phyloP scores from a whole-genome alignment of 2,888 invertebrate genomes.

The Nipponacmea schrenckii region DNA sequence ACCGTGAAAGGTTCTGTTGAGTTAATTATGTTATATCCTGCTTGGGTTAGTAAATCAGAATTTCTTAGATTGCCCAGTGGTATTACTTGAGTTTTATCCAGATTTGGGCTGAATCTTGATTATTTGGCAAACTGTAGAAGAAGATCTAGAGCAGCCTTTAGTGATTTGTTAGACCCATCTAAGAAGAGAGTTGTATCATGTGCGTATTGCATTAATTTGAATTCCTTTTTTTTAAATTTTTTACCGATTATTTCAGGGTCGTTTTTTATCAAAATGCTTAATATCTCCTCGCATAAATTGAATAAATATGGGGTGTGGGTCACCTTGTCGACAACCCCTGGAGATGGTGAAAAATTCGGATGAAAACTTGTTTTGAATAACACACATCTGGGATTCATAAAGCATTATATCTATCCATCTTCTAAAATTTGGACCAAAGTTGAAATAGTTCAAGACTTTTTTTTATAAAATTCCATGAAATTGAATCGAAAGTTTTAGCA shows the following conservation, averaged over 20 bases:
- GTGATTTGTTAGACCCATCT: slow-evolving; percentile 17
- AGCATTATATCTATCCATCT: not conserved
- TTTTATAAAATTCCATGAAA: not conserved
- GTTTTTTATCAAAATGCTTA: slow-evolving; percentile 12
- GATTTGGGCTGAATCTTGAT: slow-evolving; percentile 15
- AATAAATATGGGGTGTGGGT: slow-evolving; percentile 10
- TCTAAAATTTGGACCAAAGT: not conserved
- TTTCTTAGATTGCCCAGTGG: not conserved
- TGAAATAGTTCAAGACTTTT: slow-evolving; percentile 11
- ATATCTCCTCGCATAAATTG: slow-evolving; percentile 1
- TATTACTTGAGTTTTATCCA: slow-evolving; percentile 10
- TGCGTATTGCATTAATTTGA: slow-evolving; percentile 12
- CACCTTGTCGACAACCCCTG: slow-evolving; percentile 21
- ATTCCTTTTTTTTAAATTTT: slow-evolving; percentile 9
- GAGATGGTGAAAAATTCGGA: not conserved
- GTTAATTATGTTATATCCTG: not conserved
- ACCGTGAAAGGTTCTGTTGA: not conserved
- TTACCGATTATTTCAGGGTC: slow-evolving; percentile 13
- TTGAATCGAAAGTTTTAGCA: slow-evolving; percentile 9
- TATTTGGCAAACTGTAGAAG: slow-evolving; percentile 9
- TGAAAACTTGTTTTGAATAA: slow-evolving; percentile 3
- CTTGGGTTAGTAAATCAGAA: not conserved
- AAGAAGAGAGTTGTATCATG: slow-evolving; percentile 19
- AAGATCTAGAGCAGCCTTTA: not conserved
- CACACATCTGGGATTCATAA: not conserved